Evolutionary conservation across 1,140 invertebrate species (phyloP).

Genomic region (Bombus haemorrhoidalis): DNA sequence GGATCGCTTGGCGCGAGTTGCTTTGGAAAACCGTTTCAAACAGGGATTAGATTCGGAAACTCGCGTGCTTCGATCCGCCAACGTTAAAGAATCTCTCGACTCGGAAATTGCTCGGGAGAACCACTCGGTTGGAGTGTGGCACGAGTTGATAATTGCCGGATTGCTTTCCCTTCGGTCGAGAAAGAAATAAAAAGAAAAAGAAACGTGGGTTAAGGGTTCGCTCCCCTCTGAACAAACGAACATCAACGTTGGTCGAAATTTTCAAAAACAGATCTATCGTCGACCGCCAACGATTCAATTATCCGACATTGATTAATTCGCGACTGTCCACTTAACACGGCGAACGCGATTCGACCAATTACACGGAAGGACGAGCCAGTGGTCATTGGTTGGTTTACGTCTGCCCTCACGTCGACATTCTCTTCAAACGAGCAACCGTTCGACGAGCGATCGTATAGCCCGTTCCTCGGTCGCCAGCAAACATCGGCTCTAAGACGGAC

Average conservation of each 20-base stretch:
- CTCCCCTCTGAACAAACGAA: background rate
- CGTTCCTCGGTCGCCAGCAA: background rate
- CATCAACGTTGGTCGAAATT: background rate
- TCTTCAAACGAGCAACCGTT: background rate
- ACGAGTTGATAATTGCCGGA: background rate
- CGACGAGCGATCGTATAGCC: background rate
- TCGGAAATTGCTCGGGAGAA: background rate
- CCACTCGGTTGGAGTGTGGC: background rate
- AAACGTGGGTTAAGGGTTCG: background rate
- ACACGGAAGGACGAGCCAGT: constrained; percentile 23
- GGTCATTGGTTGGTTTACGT: background rate
- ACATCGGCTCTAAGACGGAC: background rate
- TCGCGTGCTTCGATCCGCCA: background rate
- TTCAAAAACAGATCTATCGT: background rate
- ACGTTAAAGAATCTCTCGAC: background rate
- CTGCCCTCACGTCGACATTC: background rate
- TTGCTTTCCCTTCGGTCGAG: background rate
- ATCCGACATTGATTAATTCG: constrained; percentile 27
- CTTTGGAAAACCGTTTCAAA: background rate
- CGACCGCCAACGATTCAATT: constrained; percentile 32
- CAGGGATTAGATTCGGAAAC: background rate
- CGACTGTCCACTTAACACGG: constrained; percentile 22
- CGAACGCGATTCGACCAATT: constrained; percentile 30
- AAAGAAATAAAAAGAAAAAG: background rate
- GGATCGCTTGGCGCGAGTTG: constrained; percentile 10